These are phyloP conservation scores for Setophaga petechia DNA, from an alignment of 2,113 vertebrate genomes.

Conservation along the genomic window DNA sequence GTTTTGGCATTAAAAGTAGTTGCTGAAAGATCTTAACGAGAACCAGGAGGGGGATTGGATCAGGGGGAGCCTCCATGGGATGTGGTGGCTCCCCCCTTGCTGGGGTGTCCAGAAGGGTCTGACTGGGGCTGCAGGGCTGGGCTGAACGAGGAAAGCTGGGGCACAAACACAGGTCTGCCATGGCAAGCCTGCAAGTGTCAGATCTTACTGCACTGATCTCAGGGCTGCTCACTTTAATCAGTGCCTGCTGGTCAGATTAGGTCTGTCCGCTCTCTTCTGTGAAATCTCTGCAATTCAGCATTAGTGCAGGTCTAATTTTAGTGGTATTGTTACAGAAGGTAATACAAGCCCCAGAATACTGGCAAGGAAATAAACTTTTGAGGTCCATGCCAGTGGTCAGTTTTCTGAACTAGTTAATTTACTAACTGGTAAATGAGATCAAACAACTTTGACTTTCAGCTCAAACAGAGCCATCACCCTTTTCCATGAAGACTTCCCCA, in stretches of 20 bases:
- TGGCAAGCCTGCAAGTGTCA: background rate
- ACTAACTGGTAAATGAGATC: constrained; percentile 5
- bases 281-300: background rate
- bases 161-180: background rate
- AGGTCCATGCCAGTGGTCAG: background rate
- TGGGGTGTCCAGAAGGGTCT: background rate
- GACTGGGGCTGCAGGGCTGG: rapidly evolving
- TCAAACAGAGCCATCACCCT: background rate
- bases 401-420: background rate
- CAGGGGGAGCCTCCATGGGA: background rate
- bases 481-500: background rate
- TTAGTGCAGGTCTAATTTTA: constrained; percentile 30
- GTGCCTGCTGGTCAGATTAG: background rate
- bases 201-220: background rate
- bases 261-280: background rate
- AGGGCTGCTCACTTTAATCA: background rate
- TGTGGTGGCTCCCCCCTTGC: background rate
- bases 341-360: background rate
- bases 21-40: background rate
- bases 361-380: constrained; percentile 10
- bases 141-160: background rate
- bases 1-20: background rate
- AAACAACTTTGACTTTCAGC: constrained; percentile 17
- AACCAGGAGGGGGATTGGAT: background rate
- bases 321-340: background rate